phyloP scores from a whole-genome alignment of 2,113 vertebrate genomes.

The Petroica traversi region DNA sequence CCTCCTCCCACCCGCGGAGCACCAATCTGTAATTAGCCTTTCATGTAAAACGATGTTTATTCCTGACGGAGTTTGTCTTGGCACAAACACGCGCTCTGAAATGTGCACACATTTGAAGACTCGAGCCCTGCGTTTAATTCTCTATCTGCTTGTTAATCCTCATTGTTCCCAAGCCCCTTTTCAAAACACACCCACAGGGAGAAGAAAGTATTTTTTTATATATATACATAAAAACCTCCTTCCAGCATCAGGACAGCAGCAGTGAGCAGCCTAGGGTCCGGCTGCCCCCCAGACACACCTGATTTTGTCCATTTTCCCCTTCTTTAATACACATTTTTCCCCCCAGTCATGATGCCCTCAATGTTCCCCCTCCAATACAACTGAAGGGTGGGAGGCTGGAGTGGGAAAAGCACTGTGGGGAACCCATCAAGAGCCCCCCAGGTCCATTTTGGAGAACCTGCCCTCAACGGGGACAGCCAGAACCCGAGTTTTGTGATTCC shows the following conservation, averaged over 20 bases:
- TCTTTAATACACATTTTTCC: background rate
- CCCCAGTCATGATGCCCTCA: background rate
- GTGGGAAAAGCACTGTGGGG: accelerated
- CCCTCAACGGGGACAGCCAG: background rate
- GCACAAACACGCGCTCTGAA: slow-evolving; percentile 18
- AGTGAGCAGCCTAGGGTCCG: accelerated
- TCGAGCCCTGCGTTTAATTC: slow-evolving; percentile 45
- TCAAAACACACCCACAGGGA: slow-evolving; percentile 43
- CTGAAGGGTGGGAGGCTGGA: background rate
- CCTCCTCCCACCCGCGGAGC: slow-evolving; percentile 23
- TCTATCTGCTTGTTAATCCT: slow-evolving; percentile 50
- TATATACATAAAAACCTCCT: background rate
- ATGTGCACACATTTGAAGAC: slow-evolving; percentile 55
- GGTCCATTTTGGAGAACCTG: background rate
- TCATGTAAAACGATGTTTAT: slow-evolving; percentile 64
- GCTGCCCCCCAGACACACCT: background rate
- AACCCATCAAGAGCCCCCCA: background rate
- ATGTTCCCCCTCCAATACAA: accelerated
- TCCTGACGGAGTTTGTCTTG: slow-evolving; percentile 63
- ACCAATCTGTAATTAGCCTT: slow-evolving; percentile 62
- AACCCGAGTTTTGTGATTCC: background rate
- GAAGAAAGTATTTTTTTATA: slow-evolving; percentile 18
- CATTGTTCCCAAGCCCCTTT: slow-evolving; percentile 61
- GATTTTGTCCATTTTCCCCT: background rate
- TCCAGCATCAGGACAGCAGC: background rate